Percentiles rank a stretch among this genome's conserved stretches.
phyloP scores from a whole-genome alignment of 2,797 vertebrate species.

The Eleutherodactylus coqui region DNA sequence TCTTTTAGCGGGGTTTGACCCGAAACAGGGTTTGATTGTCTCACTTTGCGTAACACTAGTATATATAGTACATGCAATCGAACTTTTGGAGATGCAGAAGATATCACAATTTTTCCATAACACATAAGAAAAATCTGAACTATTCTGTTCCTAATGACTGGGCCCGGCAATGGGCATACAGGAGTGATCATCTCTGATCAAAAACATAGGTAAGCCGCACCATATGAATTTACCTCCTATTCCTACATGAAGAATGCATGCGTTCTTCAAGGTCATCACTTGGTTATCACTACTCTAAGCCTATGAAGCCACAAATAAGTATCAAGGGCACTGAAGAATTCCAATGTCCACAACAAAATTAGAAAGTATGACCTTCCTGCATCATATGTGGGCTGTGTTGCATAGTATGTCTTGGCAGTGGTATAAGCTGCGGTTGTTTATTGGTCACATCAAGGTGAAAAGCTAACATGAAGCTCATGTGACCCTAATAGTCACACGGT shows the following conservation, averaged over 20 bases:
- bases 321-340: no score
- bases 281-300: neutral
- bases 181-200: neutral
- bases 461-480: no score
- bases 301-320: neutral
- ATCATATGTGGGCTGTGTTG: no score
- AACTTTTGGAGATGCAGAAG: neutral
- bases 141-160: neutral
- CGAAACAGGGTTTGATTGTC: no score
- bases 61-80: neutral
- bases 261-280: neutral
- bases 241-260: neutral
- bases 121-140: neutral
- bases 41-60: no score
- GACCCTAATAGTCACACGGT: no score
- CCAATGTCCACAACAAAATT: no score
- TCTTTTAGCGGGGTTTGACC: no score
- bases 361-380: no score
- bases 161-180: neutral
- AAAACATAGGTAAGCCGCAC: neutral
- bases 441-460: neutral
- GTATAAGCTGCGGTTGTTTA: neutral
- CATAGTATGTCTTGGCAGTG: no score
- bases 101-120: neutral
- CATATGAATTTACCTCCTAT: neutral